Evolutionary conservation across 2,113 vertebrate species (phyloP), one percentile per base, ranked within the genome.

Genomic region (Tetrax tetrax): DNA sequence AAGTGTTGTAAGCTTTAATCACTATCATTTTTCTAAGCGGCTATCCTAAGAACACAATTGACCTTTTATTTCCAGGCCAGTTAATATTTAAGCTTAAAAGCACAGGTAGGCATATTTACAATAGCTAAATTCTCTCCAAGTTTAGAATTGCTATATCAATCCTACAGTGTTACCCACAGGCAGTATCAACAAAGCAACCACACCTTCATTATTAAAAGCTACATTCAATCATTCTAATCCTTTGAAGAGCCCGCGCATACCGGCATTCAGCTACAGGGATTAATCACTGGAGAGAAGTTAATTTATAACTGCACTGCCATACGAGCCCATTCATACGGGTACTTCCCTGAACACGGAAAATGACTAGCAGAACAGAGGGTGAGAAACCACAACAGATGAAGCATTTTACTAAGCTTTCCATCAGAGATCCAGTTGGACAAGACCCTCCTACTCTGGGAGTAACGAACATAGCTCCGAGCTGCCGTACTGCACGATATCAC

Each of bases 91-190:
- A 87, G 18, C 61, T 74, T 84, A 89, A 79, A 95, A 84, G 70
- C 41, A 63, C 2, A 47, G 59, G 68, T 38, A 89, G 53, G 41
- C n/a, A 75, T 65, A 41, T 76, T 78, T 76, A 8, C 33, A 80
- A 74, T 3, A 70, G 68, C 31, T 68, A 61, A 64, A 80, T 79
- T 89, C 60, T 68, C 87, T 76, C 65, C 28, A 83, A 56, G 83
- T 93, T 95, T 76, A 75, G 76, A 71, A 92, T 45, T 77, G 60
- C 60, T 83, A 87, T 50, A 74, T 71, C 89, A 92, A 96, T 84
- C 53, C 61, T 50, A 25, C 22, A 83, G 83, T 11, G 45, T 48
- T 78, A 87, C 72, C 47, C 77, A 72, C 37, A 23, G 66, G 38
- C 65, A 93, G 50, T 29, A 93, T 38, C 88, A 84, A 68, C 2